phyloP scores from a whole-genome alignment of 2,113 vertebrate species.

The Passer domesticus region DNA sequence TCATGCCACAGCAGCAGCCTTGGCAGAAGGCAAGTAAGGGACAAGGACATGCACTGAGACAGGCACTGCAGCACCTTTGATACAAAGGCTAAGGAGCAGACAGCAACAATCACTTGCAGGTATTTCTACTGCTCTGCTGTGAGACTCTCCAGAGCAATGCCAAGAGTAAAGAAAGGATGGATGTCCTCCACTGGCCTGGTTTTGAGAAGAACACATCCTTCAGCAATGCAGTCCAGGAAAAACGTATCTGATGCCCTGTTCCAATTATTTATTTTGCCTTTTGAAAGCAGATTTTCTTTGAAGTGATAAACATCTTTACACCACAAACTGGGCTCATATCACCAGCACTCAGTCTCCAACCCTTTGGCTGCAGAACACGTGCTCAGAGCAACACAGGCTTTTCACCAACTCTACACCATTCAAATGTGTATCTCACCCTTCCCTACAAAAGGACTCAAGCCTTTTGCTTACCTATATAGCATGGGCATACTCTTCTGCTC shows the following conservation, averaged over 20 bases:
- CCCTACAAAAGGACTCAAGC: neutral
- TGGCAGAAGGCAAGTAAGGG: neutral
- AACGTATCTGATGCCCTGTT: neutral
- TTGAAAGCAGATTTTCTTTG: neutral
- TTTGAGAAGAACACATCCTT: neutral
- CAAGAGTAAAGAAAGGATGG: neutral
- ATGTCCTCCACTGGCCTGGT: neutral
- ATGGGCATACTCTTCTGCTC: constrained; percentile 81
- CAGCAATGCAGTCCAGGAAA: neutral
- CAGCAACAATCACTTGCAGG: neutral
- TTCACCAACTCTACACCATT: neutral
- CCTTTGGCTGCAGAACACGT: neutral
- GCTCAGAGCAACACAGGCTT: neutral
- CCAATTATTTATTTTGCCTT: neutral
- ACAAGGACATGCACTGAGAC: accelerated
- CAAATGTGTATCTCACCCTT: neutral
- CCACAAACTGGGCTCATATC: neutral
- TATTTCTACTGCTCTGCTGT: neutral
- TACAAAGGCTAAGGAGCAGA: neutral
- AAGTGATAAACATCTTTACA: neutral
- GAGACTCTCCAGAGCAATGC: neutral
- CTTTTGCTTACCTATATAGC: constrained; percentile 84
- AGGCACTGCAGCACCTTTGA: neutral
- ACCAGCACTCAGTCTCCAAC: neutral
- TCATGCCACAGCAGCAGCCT: neutral